Percentiles rank a stretch among this genome's conserved stretches.
Evolutionary conservation across 2,113 vertebrate species (phyloP).

Genomic region (Mohoua ochrocephala): DNA sequence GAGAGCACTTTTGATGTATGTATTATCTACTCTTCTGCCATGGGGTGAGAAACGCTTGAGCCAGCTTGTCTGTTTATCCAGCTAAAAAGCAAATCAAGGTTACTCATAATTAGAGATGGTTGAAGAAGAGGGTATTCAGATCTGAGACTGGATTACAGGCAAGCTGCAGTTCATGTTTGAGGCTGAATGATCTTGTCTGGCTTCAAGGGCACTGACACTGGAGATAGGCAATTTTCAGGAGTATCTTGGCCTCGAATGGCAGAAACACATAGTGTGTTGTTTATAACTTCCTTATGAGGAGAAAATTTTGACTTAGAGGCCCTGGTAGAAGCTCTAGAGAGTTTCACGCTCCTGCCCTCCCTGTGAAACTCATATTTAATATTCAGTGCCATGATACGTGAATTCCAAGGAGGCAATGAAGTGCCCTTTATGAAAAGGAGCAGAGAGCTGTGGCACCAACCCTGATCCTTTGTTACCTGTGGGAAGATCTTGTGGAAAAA

Average conservation of each 20-base stretch:
- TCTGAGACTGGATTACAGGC: constrained; percentile 16
- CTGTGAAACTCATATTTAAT: background rate
- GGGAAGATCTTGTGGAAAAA: background rate
- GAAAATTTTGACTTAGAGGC: background rate
- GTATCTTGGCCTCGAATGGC: background rate
- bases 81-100: constrained; percentile 48
- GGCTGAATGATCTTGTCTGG: background rate
- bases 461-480: background rate
- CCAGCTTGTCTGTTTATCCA: constrained; percentile 31
- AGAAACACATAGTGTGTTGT: background rate
- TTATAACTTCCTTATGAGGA: background rate
- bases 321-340: background rate
- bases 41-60: background rate
- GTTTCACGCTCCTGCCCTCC: background rate
- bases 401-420: background rate
- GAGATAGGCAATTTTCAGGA: background rate
- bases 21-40: constrained; percentile 8
- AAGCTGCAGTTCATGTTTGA: background rate
- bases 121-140: background rate
- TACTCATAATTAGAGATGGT: constrained; percentile 51
- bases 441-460: background rate
- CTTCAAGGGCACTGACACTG: constrained; percentile 1
- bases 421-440: background rate
- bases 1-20: constrained; percentile 10
- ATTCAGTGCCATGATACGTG: background rate